Conservation (phyloP, 2,797 vertebrate genomes). For the Microctenopoma stevenorrisi region DNA sequence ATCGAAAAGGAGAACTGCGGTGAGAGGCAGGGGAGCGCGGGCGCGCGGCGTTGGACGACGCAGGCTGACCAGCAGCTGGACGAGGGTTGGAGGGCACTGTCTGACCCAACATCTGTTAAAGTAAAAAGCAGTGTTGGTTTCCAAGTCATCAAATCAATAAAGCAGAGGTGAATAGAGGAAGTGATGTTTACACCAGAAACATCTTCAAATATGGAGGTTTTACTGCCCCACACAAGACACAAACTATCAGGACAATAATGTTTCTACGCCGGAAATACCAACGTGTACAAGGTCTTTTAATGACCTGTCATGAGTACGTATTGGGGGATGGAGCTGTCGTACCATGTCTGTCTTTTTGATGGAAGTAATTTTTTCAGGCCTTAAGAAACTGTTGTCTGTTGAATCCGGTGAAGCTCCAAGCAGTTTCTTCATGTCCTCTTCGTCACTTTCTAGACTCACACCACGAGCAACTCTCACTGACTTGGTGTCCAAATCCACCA, state of each 20-base stretch:
- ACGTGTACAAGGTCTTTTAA: no score
- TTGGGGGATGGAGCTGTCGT: background rate
- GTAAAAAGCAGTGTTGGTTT: slow-evolving; percentile 2
- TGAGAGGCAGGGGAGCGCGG: slow-evolving; percentile 35
- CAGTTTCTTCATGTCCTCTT: slow-evolving; percentile 82
- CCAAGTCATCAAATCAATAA: background rate
- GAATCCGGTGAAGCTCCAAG: slow-evolving; percentile 73
- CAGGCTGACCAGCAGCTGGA: slow-evolving; percentile 2
- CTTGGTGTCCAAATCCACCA: background rate
- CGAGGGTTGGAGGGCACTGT: slow-evolving; percentile 13
- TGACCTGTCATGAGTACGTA: no score
- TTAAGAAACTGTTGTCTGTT: slow-evolving; percentile 49
- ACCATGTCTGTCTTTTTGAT: slow-evolving; percentile 55
- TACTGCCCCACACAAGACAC: no score
- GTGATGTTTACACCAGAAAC: no score
- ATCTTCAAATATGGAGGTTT: no score
- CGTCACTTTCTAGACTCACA: slow-evolving; percentile 80
- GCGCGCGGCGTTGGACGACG: slow-evolving; percentile 1
- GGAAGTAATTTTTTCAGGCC: background rate
- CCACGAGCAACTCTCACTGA: slow-evolving; percentile 13
- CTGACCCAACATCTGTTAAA: slow-evolving; percentile 54
- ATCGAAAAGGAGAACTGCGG: slow-evolving; percentile 47
- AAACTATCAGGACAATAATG: no score
- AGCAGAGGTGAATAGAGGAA: no score
- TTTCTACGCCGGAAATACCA: no score